These are phyloP conservation scores for Beaufortia kweichowensis DNA, from an alignment of 2,113 vertebrate species.

Conservation along the genomic window DNA sequence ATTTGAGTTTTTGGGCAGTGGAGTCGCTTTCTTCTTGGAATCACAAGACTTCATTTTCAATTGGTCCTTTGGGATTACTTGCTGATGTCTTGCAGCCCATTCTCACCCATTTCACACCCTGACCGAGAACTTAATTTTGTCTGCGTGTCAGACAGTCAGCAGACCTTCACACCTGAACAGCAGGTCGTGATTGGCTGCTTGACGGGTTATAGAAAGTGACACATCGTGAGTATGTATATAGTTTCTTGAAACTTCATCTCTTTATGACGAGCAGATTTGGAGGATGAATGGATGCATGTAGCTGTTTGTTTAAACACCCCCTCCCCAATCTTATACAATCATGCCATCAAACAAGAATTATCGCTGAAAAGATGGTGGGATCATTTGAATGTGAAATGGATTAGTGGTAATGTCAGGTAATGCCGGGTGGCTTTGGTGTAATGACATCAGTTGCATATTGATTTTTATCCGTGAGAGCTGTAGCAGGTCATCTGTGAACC, in stretches of 20 bases:
- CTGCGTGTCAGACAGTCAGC: constrained; percentile 25
- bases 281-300: background rate
- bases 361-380: background rate
- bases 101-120: constrained; percentile 29
- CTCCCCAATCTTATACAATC: background rate
- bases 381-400: constrained; percentile 7
- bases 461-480: background rate
- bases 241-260: too few relatives aligned
- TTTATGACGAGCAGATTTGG: too few relatives aligned
- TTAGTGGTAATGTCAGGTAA: background rate
- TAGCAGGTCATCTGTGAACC: constrained; percentile 6
- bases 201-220: background rate
- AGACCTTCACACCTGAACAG: constrained; percentile 40
- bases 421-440: background rate
- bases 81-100: constrained; percentile 17
- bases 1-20: too few relatives aligned
- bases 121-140: constrained; percentile 39
- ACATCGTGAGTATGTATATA: background rate
- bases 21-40: too few relatives aligned
- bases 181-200: constrained; percentile 11
- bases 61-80: background rate
- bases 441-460: background rate
- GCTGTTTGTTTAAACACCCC: background rate
- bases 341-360: background rate
- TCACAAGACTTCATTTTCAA: background rate